Evolutionary conservation across 2,113 vertebrate species (phyloP), one percentile per base, ranked within the genome.

Genomic region (Trachemys scripta): DNA sequence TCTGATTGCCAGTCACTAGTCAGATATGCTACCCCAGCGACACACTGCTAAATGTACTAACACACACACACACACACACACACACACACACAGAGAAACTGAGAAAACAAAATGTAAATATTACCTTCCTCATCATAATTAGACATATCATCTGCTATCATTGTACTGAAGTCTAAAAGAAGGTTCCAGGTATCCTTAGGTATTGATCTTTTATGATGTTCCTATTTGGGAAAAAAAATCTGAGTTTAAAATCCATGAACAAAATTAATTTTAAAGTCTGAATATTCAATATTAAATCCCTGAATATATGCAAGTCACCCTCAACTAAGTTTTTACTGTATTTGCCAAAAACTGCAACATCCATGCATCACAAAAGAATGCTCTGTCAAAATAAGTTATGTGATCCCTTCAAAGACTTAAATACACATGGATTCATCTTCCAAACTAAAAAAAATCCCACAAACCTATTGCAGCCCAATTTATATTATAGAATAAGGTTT

Each of bases 61-160:
- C 13, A 29, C 42, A 51, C 4, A 38, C 72, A 93, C 35, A 38
- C 24, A 79, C 59, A 91, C 20, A 83, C 49, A 47, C 45, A 45
- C 45, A 59, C 10, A 25, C 54, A 56, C 6, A 38, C 72, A 93
- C 35, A 22, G 11, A 80, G 35, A 94, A 83, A 75, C 42, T 72
- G 56, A 65, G 29, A 19, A 95, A 65, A 90, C 11, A 84, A 95
- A 94, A 93, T 5, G 22, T 86, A 92, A 92, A 69, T 1, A 65
- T 96, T 98, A 99, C 99, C 99, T 99, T 99, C 98, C 96, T 99
- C 99, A 90, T 99, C 99, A 92, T 99, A 99, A 98, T 99, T 99
- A 92, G 99, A 99, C 99, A 99, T 99, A 97, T 99, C 99, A 94
- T 99, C 99, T 98, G 99, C 98, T 97, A 99, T 99, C 99, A 99